Conservation (phyloP, 2,888 invertebrate species). For the Leptothorax acervorum region DNA sequence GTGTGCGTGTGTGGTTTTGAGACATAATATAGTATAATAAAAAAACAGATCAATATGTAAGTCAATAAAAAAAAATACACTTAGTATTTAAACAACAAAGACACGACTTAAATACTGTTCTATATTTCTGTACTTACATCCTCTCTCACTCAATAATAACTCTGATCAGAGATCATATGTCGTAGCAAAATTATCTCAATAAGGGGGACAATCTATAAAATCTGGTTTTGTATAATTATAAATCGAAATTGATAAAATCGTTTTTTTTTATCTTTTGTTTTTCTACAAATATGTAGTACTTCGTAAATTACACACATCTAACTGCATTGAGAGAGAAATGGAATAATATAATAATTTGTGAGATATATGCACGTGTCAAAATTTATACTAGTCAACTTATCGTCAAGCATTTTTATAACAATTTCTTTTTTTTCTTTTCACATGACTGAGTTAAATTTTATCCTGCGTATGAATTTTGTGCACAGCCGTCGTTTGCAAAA, state of each 20-base stretch:
- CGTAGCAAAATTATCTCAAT: slow-evolving; percentile 67
- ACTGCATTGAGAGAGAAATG: slow-evolving; percentile 59
- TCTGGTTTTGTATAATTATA: slow-evolving; percentile 57
- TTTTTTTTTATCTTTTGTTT: slow-evolving; percentile 28
- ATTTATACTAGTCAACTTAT: slow-evolving; percentile 69
- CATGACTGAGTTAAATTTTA: slow-evolving; percentile 68
- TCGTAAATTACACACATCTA: slow-evolving; percentile 62
- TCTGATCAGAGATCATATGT: slow-evolving; percentile 67
- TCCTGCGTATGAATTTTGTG: slow-evolving; percentile 66
- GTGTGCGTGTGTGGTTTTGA: background rate
- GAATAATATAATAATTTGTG: slow-evolving; percentile 58
- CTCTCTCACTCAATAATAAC: slow-evolving; percentile 18
- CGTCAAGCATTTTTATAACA: slow-evolving; percentile 69
- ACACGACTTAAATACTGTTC: slow-evolving; percentile 70
- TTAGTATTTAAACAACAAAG: slow-evolving; percentile 68
- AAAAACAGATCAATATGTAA: background rate
- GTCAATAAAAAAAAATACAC: slow-evolving; percentile 29
- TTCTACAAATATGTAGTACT: slow-evolving; percentile 57
- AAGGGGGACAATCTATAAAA: slow-evolving; percentile 69
- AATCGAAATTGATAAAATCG: slow-evolving; percentile 49
- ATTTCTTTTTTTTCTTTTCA: slow-evolving; percentile 45
- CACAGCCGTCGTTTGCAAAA: slow-evolving; percentile 71
- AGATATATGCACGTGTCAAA: slow-evolving; percentile 71
- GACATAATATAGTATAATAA: background rate
- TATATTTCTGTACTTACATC: slow-evolving; percentile 72